Percentiles rank a stretch among this genome's conserved stretches.
These are phyloP conservation scores for Cenopis cana DNA, from an alignment of 2,888 invertebrate genomes.

Conservation along the genomic window DNA sequence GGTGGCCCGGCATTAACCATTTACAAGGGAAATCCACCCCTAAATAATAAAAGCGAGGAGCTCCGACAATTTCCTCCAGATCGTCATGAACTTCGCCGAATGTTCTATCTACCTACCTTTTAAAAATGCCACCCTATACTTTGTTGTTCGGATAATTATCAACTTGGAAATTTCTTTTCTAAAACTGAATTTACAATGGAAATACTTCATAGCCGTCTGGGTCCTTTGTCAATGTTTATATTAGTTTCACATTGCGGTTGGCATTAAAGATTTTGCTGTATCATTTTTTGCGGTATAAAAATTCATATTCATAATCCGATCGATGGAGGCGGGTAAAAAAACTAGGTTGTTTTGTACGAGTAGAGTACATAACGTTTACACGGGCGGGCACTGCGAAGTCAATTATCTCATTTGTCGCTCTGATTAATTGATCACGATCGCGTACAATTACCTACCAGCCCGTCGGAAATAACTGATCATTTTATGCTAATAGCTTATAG, in stretches of 20 bases:
- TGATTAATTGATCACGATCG: slow-evolving; percentile 52
- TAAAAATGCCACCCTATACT: slow-evolving; percentile 64
- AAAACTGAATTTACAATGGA: slow-evolving; percentile 38
- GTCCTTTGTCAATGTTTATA: slow-evolving; percentile 20
- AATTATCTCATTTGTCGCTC: slow-evolving; percentile 58
- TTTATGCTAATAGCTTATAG: slow-evolving; percentile 76
- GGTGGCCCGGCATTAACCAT: slow-evolving; percentile 67
- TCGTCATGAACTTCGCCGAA: slow-evolving; percentile 52
- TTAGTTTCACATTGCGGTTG: slow-evolving; percentile 24
- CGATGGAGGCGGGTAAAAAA: slow-evolving; percentile 26
- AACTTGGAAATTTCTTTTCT: slow-evolving; percentile 29
- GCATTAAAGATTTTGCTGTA: slow-evolving; percentile 5
- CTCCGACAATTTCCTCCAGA: slow-evolving; percentile 68
- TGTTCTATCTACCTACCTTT: slow-evolving; percentile 64
- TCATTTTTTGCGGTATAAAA: slow-evolving; percentile 30
- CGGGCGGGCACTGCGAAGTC: slow-evolving; percentile 43
- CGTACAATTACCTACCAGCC: slow-evolving; percentile 45
- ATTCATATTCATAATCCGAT: slow-evolving; percentile 33
- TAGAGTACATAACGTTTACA: slow-evolving; percentile 3
- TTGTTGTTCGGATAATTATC: slow-evolving; percentile 50
- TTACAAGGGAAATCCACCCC: slow-evolving; percentile 74
- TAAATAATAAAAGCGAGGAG: slow-evolving; percentile 74
- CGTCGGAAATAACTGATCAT: slow-evolving; percentile 59
- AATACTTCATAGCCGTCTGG: slow-evolving; percentile 18
- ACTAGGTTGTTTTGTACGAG: slow-evolving; percentile 3